A percentile compares a stretch with the other conserved stretches of the same genome.
Conservation (phyloP, 2,888 invertebrate species). For the Fragum sueziense region DNA sequence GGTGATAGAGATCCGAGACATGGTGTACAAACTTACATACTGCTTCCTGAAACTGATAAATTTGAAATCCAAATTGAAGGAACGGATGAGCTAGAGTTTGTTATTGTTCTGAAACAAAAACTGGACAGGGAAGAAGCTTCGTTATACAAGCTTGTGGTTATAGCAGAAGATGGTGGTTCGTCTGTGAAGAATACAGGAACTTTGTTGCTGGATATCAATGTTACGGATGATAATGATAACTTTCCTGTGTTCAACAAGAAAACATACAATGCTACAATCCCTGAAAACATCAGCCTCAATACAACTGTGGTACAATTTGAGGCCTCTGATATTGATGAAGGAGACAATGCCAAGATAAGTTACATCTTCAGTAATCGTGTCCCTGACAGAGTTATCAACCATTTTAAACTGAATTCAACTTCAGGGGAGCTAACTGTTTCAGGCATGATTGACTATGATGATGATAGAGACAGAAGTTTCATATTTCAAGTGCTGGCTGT, state of each 20-base stretch:
- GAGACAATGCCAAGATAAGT: conserved; percentile 86
- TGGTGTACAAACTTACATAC: conserved; percentile 63
- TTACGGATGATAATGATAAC: conserved; percentile 70
- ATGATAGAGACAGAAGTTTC: conserved; percentile 89
- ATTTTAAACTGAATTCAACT: conserved; percentile 88
- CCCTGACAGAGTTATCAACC: conserved; percentile 47
- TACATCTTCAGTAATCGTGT: conserved; percentile 79
- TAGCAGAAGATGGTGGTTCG: conserved; percentile 69
- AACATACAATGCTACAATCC: conserved; percentile 54
- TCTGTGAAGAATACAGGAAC: conserved; percentile 61
- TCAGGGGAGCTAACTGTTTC: conserved; percentile 92
- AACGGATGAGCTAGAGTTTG: conserved; percentile 65
- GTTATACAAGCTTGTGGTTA: conserved; percentile 66
- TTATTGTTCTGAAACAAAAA: conserved; percentile 64
- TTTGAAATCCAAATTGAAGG: conserved; percentile 63
- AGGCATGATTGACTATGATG: conserved; percentile 90
- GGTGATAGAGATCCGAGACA: conserved; percentile 66
- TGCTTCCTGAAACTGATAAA: conserved; percentile 61
- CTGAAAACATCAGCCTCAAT: conserved; percentile 60
- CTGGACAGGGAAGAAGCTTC: conserved; percentile 72
- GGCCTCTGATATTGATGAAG: conserved; percentile 93
- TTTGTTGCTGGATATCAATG: conserved; percentile 56
- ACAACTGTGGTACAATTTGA: conserved; percentile 84
- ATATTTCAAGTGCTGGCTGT: conserved; percentile 86
- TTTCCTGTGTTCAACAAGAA: conserved; percentile 58